Percentiles rank a stretch among this genome's conserved stretches.
Evolutionary conservation across 2,113 vertebrate genomes (phyloP).

Genomic region (Mustelus asterias): DNA sequence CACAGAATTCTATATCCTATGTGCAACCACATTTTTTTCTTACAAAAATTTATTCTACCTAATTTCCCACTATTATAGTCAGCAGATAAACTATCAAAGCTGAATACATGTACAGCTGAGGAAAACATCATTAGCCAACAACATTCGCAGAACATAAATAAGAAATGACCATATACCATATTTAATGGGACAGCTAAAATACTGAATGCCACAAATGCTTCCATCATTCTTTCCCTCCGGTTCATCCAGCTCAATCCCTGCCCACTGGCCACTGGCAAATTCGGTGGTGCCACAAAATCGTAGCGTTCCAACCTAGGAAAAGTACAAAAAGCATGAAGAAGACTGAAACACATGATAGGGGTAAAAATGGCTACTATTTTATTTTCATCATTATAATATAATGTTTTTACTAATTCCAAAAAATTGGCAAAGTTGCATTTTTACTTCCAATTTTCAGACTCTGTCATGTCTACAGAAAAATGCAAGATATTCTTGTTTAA

Average conservation of each 20-base stretch:
- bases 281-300: constrained; percentile 85
- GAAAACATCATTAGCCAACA: not conserved
- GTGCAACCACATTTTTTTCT: not conserved
- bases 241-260: constrained; percentile 86
- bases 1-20: not conserved
- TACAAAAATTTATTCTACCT: not conserved
- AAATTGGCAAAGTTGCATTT: not conserved
- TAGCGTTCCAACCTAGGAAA: constrained; percentile 72
- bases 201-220: constrained; percentile 82
- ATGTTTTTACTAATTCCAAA: not conserved
- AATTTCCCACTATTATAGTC: not conserved
- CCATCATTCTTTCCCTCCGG: constrained; percentile 93
- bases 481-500: not conserved
- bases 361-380: not conserved
- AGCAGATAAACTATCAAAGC: not conserved
- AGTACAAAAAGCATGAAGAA: constrained; percentile 27
- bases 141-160: not conserved
- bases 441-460: not conserved
- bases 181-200: constrained; percentile 81
- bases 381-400: not conserved
- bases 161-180: constrained; percentile 56
- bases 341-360: not conserved
- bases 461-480: not conserved
- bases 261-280: constrained; percentile 92
- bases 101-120: not conserved